Evolutionary conservation across 2,113 vertebrate genomes (phyloP).

Genomic region (Amblyornis subalaris): DNA sequence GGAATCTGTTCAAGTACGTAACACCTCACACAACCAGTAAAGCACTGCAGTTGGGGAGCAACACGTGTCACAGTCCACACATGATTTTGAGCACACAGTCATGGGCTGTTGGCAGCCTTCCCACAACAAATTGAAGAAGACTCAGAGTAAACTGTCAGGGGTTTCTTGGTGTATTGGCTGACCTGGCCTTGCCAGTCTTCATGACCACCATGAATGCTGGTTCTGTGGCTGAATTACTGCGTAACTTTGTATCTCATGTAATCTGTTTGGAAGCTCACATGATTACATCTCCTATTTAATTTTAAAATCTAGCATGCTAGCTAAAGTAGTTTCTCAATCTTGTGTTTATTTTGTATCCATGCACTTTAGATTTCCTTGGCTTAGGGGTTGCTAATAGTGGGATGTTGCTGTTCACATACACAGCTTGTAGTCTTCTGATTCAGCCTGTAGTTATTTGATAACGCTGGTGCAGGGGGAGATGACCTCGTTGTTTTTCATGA

Average conservation of each 20-base stretch:
- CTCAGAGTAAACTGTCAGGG: background rate
- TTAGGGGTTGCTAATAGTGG: background rate
- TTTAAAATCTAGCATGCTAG: background rate
- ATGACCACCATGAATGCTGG: fast-evolving
- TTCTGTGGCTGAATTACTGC: background rate
- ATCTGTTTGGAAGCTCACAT: background rate
- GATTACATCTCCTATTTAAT: background rate
- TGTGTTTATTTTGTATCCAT: background rate
- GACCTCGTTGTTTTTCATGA: background rate
- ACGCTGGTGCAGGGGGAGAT: background rate
- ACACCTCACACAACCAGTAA: background rate
- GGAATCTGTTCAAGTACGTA: background rate
- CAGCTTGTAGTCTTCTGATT: background rate
- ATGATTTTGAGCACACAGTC: background rate
- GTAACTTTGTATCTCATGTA: background rate
- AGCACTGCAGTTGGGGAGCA: background rate
- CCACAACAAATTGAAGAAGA: background rate
- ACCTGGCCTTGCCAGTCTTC: background rate
- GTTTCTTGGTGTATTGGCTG: background rate
- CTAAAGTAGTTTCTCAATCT: background rate
- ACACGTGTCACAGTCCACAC: background rate
- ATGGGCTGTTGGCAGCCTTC: background rate
- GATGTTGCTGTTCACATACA: background rate
- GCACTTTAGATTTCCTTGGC: background rate
- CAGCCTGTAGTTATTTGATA: background rate